Evolutionary conservation across 2,888 invertebrate species (phyloP), one percentile per base, ranked within the genome.

Genomic region (Aromia moschata): DNA sequence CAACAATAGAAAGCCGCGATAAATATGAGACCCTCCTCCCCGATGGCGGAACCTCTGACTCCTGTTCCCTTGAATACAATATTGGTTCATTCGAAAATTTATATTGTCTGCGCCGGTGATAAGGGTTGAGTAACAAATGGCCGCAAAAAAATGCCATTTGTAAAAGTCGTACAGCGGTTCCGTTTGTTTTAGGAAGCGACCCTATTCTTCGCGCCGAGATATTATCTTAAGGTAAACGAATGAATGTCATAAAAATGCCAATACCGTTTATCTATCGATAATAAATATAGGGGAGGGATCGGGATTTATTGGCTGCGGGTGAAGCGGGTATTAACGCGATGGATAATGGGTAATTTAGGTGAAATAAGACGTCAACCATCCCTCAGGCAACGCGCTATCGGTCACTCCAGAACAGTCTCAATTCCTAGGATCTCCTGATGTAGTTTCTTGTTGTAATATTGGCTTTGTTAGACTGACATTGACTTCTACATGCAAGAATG

Each of bases 11-110:
- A 67, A 56, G 46, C 56, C 53, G 75, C 75, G 75, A 78, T 78
- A 77, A 77, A 78, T 78, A 77, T 76, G 76, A 77, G 77, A 78
- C 77, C 77, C 76, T n/a, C n/a, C n/a, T n/a, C n/a, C n/a, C n/a
- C n/a, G n/a, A 76, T 77, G 74, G 73, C 75, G 71, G 69, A 72
- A 68, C 70, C 69, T 58, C 70, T 64, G 63, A 55, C 62, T 25
- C 62, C 65, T n/a, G 65, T 69, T 67, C 68, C 65, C 70, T 25
- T 72, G 76, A 75, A 77, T 75, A 76, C 74, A 76, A 75, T 77
- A 77, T 77, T 76, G 77, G 74, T 73, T 74, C 75, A 77, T 78
- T 78, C 74, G 72, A 73, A 77, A 79, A 78, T 78, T 78, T 78
- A 77, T 78, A 77, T 77, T 77, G 77, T 78, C 77, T 74, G 78